Base-by-base conservation (phyloP, 1,140 invertebrate genomes). In the Dinothrombium tinctorium region DNA sequence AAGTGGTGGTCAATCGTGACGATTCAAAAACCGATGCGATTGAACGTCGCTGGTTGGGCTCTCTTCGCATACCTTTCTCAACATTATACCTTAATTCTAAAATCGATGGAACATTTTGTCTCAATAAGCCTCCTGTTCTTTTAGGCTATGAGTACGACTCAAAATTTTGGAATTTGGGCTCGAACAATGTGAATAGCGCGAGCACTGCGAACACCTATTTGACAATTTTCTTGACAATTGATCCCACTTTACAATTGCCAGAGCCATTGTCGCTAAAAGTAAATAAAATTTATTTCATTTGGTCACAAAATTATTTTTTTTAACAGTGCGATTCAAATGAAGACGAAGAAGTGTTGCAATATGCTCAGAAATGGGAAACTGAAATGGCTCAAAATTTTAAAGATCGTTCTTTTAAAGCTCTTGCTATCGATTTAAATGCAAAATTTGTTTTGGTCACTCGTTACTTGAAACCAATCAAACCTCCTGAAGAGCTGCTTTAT, bases 11-110 rank as follows among this genome's bases (percentile, higher is more conserved):
- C 44, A 69, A 76, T 56, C 61, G 65, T 48, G 71, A 74, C 51
- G 69, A 73, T 36, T 52, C 62, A 42, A 50, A 64, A 23, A 64
- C 56, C 41, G 68, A 72, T 48, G 57, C 70, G 36, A 58, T 74
- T 29, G 71, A 74, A 40, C 66, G 67, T 39, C 66, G 71, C 48
- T 82, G 73, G 72, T 57, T 83, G 9, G 78, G 74, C 15, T 66
- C 65, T 42, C 56, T 79, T 19, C 62, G 64, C 17, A 71, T 82
- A 43, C 74, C 76, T 9, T 69, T 82, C 46, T 66, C 66, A 19
- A 71, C 73, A 9, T 56, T 81, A 1, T 69, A 72, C 51, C 53
- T 61, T 17, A 73, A 69, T 54, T 61, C 65, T 25, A 71, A 71
- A 57, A 74, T 77, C 51, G 55, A 54, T 48, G 22, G 75, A 20